These are phyloP conservation scores for Poicephalus meyeri DNA, from an alignment of 2,113 vertebrate species.

Conservation along the genomic window DNA sequence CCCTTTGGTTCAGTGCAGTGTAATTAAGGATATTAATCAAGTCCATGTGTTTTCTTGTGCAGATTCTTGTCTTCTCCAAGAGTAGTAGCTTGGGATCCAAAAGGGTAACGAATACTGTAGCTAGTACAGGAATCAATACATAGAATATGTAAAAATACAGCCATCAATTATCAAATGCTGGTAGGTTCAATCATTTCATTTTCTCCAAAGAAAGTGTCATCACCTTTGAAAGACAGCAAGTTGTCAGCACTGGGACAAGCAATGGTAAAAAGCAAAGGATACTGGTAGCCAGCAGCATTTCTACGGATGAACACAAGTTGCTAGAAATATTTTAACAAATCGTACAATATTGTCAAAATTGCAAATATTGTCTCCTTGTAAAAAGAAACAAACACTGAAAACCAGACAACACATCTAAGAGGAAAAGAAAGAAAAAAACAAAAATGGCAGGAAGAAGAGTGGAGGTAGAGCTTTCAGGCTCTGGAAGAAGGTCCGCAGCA, in stretches of 20 bases:
- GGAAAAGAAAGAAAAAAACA: not conserved
- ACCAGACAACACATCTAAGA: not conserved
- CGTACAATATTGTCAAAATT: not conserved
- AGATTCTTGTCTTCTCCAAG: not conserved
- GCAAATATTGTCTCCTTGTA: not conserved
- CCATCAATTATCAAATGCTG: not conserved
- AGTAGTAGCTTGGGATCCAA: constrained; percentile 1
- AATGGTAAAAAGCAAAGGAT: not conserved
- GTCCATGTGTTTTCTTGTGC: not conserved
- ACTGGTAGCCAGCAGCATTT: not conserved
- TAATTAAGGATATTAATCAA: constrained; percentile 65
- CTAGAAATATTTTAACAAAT: not conserved
- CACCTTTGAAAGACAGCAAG: not conserved
- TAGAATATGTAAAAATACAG: not conserved
- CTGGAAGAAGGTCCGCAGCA: not conserved
- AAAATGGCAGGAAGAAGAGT: not conserved
- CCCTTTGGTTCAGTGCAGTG: not conserved
- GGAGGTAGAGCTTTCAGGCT: not conserved
- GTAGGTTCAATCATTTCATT: not conserved
- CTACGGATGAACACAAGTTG: not conserved
- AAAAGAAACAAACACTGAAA: not conserved
- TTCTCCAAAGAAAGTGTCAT: not conserved
- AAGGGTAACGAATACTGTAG: not conserved
- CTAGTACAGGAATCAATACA: not conserved
- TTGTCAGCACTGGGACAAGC: not conserved